These are phyloP conservation scores for Coelinius sp. DNA, from an alignment of 2,888 invertebrate genomes.

Conservation along the genomic window DNA sequence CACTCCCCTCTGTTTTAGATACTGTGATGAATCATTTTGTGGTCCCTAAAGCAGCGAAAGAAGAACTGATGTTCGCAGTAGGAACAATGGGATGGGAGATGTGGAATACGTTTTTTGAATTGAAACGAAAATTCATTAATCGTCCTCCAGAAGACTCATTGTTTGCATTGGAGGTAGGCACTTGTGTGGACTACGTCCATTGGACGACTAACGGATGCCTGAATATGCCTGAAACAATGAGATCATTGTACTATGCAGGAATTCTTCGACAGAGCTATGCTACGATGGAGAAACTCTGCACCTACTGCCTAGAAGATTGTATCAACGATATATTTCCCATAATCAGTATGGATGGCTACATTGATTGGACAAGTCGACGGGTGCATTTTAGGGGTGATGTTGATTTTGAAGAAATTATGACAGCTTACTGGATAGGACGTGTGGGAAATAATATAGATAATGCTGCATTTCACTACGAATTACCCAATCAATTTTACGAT, in stretches of 20 bases:
- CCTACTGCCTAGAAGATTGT: neutral
- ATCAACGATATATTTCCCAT: neutral
- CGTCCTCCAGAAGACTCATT: neutral
- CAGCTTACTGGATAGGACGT: too few species aligned
- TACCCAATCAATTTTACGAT: too few species aligned
- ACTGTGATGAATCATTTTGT: neutral
- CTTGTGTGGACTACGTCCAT: neutral
- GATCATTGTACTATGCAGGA: neutral
- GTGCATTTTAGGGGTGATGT: too few species aligned
- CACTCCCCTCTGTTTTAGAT: neutral
- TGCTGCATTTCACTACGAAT: too few species aligned
- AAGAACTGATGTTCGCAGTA: neutral
- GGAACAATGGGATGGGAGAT: neutral
- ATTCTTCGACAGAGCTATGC: neutral
- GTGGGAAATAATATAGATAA: too few species aligned
- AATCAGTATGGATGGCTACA: too few species aligned
- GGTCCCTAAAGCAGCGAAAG: neutral
- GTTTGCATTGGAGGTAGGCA: neutral
- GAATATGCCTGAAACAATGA: neutral
- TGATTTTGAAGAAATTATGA: too few species aligned
- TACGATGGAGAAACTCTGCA: neutral
- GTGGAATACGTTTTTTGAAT: neutral
- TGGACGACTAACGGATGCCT: neutral
- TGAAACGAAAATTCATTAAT: neutral
- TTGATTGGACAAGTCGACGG: too few species aligned